Evolutionary conservation across 1,140 invertebrate species (phyloP).

Genomic region (Palaemon carinicauda): DNA sequence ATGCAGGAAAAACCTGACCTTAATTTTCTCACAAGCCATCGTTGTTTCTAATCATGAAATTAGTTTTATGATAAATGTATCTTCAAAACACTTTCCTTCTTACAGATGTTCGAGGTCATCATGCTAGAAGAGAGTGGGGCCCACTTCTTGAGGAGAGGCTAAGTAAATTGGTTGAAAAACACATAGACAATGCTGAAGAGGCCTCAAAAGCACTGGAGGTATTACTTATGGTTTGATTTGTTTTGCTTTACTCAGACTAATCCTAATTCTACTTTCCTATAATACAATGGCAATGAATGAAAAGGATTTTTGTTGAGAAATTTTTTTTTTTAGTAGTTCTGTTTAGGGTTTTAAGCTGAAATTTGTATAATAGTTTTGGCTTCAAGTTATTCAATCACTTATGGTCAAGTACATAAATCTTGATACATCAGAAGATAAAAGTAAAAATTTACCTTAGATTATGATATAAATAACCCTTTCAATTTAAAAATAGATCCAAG

Average conservation of each 20-base stretch:
- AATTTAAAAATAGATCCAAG: too few relatives aligned
- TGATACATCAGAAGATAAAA: too few relatives aligned
- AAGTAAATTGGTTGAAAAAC: slow-evolving; percentile 63
- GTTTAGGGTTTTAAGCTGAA: too few relatives aligned
- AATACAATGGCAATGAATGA: too few relatives aligned
- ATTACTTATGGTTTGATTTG: slow-evolving; percentile 53
- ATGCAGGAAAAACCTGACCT: not conserved
- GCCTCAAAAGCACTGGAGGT: slow-evolving; percentile 63
- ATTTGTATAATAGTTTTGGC: too few relatives aligned
- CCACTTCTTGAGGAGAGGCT: slow-evolving; percentile 68
- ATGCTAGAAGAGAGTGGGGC: slow-evolving; percentile 72
- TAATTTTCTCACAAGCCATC: slow-evolving; percentile 52
- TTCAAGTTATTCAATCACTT: not conserved
- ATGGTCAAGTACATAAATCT: not conserved
- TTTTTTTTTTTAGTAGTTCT: too few relatives aligned
- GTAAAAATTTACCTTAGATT: too few relatives aligned
- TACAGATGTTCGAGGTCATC: slow-evolving; percentile 74
- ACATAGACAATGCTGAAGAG: slow-evolving; percentile 64
- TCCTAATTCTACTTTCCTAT: not conserved
- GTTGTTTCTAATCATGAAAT: not conserved
- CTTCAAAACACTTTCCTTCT: not conserved
- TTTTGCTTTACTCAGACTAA: not conserved
- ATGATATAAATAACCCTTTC: too few relatives aligned
- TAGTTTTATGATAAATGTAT: not conserved
- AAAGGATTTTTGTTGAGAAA: too few relatives aligned